A percentile compares a stretch with the other conserved stretches of the same genome.
These are phyloP conservation scores for Ethmia dodecea DNA, from an alignment of 2,888 invertebrate species.

Conservation along the genomic window DNA sequence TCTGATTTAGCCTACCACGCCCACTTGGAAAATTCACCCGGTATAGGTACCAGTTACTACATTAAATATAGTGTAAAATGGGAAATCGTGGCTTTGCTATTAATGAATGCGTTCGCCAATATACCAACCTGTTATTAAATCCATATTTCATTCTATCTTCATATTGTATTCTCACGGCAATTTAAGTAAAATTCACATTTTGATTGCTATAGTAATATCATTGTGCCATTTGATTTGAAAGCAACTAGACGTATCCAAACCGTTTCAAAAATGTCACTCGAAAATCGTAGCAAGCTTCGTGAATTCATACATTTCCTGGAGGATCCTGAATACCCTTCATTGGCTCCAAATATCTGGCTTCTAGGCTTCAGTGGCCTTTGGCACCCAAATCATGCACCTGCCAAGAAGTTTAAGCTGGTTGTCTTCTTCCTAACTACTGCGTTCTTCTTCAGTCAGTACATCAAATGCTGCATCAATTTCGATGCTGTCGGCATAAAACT, in stretches of 20 bases:
- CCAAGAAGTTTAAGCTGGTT: slow-evolving; percentile 29
- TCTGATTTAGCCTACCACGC: too few species aligned
- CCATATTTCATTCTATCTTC: not conserved
- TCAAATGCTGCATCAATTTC: slow-evolving; percentile 37
- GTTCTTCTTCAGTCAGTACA: slow-evolving; percentile 46
- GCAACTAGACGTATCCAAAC: not conserved
- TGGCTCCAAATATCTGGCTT: slow-evolving; percentile 42
- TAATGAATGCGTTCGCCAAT: slow-evolving; percentile 18
- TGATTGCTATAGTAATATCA: too few species aligned
- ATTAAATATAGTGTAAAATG: too few species aligned
- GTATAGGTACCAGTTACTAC: too few species aligned
- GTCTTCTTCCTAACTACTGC: slow-evolving; percentile 31
- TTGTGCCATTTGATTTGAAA: not conserved
- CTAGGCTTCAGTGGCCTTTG: slow-evolving; percentile 38
- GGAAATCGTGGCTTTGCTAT: too few species aligned
- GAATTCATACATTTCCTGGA: slow-evolving; percentile 30
- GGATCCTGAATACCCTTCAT: slow-evolving; percentile 38
- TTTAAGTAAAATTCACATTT: not conserved
- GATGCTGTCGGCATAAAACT: slow-evolving; percentile 31
- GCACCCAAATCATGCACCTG: slow-evolving; percentile 31
- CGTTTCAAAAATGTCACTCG: slow-evolving; percentile 1
- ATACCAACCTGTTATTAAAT: slow-evolving; percentile 34
- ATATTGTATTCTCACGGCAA: not conserved
- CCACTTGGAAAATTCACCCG: too few species aligned
- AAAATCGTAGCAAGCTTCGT: not conserved